A percentile compares a stretch with the other conserved stretches of the same genome.
These are phyloP conservation scores for Rousettus leschenaultii DNA, from an alignment of 2,113 vertebrate genomes.

Conservation along the genomic window DNA sequence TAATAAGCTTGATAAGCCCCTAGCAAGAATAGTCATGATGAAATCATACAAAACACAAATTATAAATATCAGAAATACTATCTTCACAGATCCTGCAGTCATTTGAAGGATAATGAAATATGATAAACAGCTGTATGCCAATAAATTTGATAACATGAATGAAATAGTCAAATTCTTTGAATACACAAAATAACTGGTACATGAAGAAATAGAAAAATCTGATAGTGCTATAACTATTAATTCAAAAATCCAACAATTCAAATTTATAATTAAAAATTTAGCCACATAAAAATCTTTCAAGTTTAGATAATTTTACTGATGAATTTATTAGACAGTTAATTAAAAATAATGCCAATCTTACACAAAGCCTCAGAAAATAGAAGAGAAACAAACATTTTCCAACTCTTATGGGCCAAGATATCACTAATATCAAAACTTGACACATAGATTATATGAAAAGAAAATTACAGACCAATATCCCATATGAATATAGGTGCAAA, in stretches of 20 bases:
- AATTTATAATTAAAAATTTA: background rate
- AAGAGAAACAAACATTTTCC: background rate
- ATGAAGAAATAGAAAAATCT: background rate
- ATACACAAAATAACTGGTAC: background rate
- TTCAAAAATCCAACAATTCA: background rate
- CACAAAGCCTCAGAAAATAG: background rate
- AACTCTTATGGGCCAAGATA: background rate
- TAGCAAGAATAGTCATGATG: background rate
- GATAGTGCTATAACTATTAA: background rate
- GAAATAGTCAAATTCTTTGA: background rate
- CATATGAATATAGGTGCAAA: background rate
- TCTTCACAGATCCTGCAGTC: background rate
- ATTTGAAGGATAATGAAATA: background rate
- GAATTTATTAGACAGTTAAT: background rate
- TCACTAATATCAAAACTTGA: background rate
- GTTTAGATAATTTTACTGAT: background rate
- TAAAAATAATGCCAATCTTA: background rate
- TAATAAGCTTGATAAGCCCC: background rate
- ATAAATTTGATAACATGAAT: background rate
- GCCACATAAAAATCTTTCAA: background rate
- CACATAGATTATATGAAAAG: background rate
- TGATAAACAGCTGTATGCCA: background rate
- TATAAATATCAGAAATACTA: background rate
- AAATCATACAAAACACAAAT: background rate
- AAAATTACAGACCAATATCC: background rate